A percentile compares a stretch with the other conserved stretches of the same genome.
phyloP scores from a whole-genome alignment of 2,888 invertebrate species.

The Troides helena region DNA sequence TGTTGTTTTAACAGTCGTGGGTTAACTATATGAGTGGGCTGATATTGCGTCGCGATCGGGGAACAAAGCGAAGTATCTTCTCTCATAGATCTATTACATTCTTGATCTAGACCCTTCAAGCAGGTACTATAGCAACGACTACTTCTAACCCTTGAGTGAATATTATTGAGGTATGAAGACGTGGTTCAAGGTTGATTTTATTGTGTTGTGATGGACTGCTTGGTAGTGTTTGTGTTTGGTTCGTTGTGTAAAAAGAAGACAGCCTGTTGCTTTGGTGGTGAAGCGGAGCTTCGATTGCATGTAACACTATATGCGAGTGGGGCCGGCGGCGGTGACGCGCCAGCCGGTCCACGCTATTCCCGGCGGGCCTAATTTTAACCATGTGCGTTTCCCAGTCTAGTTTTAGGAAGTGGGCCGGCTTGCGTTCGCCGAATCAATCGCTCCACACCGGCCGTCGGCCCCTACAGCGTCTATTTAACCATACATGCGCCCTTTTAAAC shows the following conservation, averaged over 20 bases:
- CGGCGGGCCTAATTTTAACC: constrained; percentile 79
- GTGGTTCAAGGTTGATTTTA: too few relatives aligned
- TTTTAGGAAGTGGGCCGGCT: constrained; percentile 77
- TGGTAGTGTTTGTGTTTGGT: too few relatives aligned
- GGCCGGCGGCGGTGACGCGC: constrained; percentile 63
- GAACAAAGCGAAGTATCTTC: too few relatives aligned
- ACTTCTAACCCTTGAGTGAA: too few relatives aligned
- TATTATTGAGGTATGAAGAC: too few relatives aligned
- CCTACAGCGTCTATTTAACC: constrained; percentile 26
- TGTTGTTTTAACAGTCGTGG: not conserved
- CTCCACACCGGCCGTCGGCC: constrained; percentile 35
- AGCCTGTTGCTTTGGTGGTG: not conserved
- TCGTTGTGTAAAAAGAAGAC: too few relatives aligned
- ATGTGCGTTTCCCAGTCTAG: constrained; percentile 77
- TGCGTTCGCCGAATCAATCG: constrained; percentile 62
- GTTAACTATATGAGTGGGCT: too few relatives aligned
- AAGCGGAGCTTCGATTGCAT: constrained; percentile 41
- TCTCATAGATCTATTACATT: too few relatives aligned
- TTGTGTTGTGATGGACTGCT: too few relatives aligned
- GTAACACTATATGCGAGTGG: constrained; percentile 72
- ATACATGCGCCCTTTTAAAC: not conserved
- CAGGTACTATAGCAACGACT: too few relatives aligned
- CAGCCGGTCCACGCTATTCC: constrained; percentile 73
- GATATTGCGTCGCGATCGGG: too few relatives aligned
- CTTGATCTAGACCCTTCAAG: too few relatives aligned